These are phyloP conservation scores for Drosophila sproati DNA, from an alignment of 1,140 invertebrate genomes.

Conservation along the genomic window DNA sequence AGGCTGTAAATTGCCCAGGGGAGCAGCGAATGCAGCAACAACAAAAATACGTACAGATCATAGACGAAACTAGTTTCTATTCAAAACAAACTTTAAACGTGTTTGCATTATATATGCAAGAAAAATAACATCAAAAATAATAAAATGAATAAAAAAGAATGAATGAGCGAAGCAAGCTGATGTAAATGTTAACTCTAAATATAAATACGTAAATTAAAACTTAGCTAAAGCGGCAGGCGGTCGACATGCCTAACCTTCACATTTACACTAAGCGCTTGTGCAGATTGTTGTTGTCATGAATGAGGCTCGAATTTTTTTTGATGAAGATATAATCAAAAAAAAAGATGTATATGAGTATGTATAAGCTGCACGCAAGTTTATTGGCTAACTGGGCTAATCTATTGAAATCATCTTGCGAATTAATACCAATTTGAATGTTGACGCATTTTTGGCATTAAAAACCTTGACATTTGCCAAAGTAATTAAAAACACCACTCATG, in stretches of 20 bases:
- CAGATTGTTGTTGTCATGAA: conserved; percentile 28
- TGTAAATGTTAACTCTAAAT: conserved; percentile 68
- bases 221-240: conserved; percentile 63
- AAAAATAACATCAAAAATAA: conserved; percentile 44
- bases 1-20: conserved; percentile 56
- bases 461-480: conserved; percentile 34
- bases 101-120: conserved; percentile 48
- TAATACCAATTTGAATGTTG: conserved; percentile 14
- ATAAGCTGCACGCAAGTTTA: conserved; percentile 26
- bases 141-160: conserved; percentile 14
- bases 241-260: conserved; percentile 60
- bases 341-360: neutral
- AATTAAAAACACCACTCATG: neutral
- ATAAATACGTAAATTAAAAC: conserved; percentile 76
- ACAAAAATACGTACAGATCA: conserved; percentile 43
- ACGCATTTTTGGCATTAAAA: neutral
- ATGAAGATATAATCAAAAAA: conserved; percentile 24
- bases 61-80: conserved; percentile 53
- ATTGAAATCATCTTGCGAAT: conserved; percentile 11
- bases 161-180: conserved; percentile 33
- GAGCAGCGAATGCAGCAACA: conserved; percentile 29
- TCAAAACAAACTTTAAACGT: conserved; percentile 54
- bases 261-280: conserved; percentile 42
- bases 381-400: conserved; percentile 41
- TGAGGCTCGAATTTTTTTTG: conserved; percentile 19